A percentile compares a stretch with the other conserved stretches of the same genome.
These are phyloP conservation scores for Xiphydria camelus DNA, from an alignment of 2,888 invertebrate species.

Conservation along the genomic window DNA sequence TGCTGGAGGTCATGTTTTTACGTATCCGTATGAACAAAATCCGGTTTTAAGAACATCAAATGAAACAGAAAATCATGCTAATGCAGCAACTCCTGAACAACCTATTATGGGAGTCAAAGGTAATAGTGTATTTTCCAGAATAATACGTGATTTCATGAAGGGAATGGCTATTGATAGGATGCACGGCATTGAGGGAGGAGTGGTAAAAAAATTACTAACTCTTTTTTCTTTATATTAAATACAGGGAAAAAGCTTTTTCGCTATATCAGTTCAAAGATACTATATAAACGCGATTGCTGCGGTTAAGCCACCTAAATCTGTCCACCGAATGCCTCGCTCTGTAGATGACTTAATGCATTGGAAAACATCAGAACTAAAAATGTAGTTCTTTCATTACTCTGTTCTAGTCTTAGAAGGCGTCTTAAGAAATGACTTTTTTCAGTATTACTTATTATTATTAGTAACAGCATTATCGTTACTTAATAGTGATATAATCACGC, in stretches of 20 bases:
- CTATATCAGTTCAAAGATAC: no score
- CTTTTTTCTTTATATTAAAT: constrained; percentile 17
- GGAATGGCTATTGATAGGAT: constrained; percentile 24
- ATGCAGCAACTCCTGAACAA: no score
- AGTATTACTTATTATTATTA: constrained; percentile 14
- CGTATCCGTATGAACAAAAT: no score
- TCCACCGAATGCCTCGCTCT: constrained; percentile 17
- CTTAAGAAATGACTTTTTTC: constrained; percentile 16
- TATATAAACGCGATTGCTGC: no score
- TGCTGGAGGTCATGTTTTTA: no score
- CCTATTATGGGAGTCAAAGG: no score
- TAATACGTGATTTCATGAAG: no score
- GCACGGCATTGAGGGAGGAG: constrained; percentile 24
- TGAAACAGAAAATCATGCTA: no score
- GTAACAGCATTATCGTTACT: constrained; percentile 13
- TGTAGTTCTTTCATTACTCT: constrained; percentile 23
- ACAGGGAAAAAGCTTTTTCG: no score
- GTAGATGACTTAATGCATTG: constrained; percentile 23
- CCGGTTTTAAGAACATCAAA: no score
- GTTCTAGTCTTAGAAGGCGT: constrained; percentile 14
- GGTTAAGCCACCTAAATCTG: constrained; percentile 18
- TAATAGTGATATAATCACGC: constrained; percentile 9
- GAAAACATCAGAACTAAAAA: constrained; percentile 28
- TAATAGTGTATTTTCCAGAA: no score
- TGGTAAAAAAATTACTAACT: constrained; percentile 17